Base-by-base conservation (phyloP, 2,113 vertebrate species). In the Anoura caudifer region DNA sequence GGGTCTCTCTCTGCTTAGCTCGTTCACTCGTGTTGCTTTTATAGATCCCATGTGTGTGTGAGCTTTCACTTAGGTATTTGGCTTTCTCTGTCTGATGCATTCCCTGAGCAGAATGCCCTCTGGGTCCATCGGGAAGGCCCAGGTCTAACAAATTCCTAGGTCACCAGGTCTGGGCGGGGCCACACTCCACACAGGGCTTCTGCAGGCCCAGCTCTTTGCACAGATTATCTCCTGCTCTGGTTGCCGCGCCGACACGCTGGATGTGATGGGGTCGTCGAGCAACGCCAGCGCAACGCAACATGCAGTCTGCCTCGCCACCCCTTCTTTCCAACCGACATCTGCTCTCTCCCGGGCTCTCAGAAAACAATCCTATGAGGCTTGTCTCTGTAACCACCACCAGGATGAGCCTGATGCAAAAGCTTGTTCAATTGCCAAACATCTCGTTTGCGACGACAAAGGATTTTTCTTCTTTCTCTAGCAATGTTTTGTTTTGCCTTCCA, bases 301-400 rank as follows among this genome's bases (percentile, higher is more conserved):
- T 93, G 91, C 85, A 59, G 67, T 90, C 96, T 95, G 93, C 95
- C 95, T 97, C 81, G 91, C 96, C 97, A 76, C 63, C 8, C 26
- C 97, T 97, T 97, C 95, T n/a, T 95, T 98, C 41, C 94, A 95
- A 95, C 95, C 97, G 98, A 98, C 96, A 97, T 98, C 97, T 98
- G 96, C 81, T 96, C 70, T 97, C 69, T 94, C 24, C 24, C 65
- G 87, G 91, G 90, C 87, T 96, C 75, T 52, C 3, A 80, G 81
- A 28, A 95, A 92, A 79, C 86, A 84, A 75, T 76, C 38, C 87
- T 97, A 96, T 94, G 92, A 87, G 92, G 63, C 86, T 95, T 33
- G 15, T 90, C 75, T 96, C 97, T 96, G 63, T 91, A 96, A 92
- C 41, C 85, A 87, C 56, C 54, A 20, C 38, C 91, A 72, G 98